These are phyloP conservation scores for Galleria mellonella DNA, from an alignment of 1,140 invertebrate species.

Conservation along the genomic window DNA sequence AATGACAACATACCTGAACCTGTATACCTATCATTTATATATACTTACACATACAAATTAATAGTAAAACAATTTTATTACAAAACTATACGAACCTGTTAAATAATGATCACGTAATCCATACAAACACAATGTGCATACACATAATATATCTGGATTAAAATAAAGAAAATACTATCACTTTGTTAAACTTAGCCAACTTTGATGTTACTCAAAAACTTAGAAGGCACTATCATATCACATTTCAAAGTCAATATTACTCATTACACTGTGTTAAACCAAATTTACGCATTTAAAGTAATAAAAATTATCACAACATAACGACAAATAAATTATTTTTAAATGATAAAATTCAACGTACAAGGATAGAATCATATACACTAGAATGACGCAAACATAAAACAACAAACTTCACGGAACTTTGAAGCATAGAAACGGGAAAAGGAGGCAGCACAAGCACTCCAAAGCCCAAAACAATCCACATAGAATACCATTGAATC, in stretches of 20 bases:
- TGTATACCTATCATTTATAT: no score
- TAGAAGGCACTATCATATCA: constrained; percentile 31
- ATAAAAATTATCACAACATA: no score
- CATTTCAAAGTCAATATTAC: constrained; percentile 18
- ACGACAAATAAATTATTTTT: neutral
- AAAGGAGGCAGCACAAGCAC: no score
- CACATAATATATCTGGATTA: constrained; percentile 9
- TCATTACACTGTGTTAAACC: constrained; percentile 4
- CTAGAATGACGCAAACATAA: constrained; percentile 20
- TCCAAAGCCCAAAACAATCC: neutral
- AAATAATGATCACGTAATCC: neutral
- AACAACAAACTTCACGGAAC: constrained; percentile 5
- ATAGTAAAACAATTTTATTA: no score
- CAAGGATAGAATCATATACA: constrained; percentile 5
- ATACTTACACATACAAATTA: no score
- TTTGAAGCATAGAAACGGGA: no score
- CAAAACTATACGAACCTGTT: neutral
- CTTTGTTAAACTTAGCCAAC: constrained; percentile 26
- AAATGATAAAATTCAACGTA: constrained; percentile 1
- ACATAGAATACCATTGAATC: no score
- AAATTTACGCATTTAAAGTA: neutral
- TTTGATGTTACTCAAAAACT: constrained; percentile 40
- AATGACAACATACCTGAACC: no score
- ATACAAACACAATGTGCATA: neutral
- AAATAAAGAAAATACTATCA: constrained; percentile 17